phyloP scores from a whole-genome alignment of 2,113 vertebrate genomes.

The Emydocephalus ijimae region DNA sequence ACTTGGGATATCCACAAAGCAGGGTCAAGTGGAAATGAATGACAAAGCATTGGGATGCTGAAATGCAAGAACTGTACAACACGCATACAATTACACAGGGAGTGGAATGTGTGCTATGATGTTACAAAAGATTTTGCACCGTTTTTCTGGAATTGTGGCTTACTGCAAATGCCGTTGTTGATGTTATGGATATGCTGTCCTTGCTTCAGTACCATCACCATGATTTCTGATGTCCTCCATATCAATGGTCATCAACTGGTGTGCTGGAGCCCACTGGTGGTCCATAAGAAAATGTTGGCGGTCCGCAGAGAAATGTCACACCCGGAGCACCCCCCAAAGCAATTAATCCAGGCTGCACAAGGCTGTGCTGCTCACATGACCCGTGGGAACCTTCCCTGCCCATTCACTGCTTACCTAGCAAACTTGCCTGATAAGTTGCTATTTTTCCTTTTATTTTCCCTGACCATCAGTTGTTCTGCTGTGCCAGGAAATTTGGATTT shows the following conservation, averaged over 20 bases:
- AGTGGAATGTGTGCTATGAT: neutral
- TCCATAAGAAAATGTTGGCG: too few relatives aligned
- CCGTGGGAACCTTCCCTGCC: too few relatives aligned
- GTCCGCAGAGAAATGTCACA: too few relatives aligned
- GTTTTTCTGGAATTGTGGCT: neutral
- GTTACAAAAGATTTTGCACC: neutral
- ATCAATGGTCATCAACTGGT: neutral
- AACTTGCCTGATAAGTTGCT: too few relatives aligned
- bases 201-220: neutral
- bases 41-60: neutral
- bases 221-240: neutral
- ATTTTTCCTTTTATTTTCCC: too few relatives aligned
- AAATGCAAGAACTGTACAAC: neutral
- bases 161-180: neutral
- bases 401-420: too few relatives aligned
- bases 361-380: too few relatives aligned
- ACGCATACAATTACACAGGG: neutral
- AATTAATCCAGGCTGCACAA: too few relatives aligned
- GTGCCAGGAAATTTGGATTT: too few relatives aligned
- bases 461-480: too few relatives aligned
- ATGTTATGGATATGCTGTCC: neutral
- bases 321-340: too few relatives aligned
- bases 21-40: neutral
- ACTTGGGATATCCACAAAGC: neutral
- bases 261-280: too few relatives aligned